phyloP scores from a whole-genome alignment of 2,888 invertebrate species.

The Tribolium freemani region DNA sequence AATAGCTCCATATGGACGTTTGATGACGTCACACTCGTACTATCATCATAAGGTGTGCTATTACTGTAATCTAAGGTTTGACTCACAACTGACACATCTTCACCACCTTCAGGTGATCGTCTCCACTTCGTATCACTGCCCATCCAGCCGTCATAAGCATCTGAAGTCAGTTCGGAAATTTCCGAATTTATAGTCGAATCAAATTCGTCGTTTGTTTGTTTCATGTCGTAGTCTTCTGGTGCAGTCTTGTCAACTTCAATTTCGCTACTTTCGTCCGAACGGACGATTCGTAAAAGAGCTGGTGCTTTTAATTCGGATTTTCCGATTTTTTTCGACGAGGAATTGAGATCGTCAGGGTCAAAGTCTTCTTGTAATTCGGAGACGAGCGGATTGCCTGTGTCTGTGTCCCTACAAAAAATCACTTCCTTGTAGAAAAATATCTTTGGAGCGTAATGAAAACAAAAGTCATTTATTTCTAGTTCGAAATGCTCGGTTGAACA shows the following conservation, averaged over 20 bases:
- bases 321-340: conserved; percentile 59
- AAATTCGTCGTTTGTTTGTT: conserved; percentile 67
- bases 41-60: conserved; percentile 70
- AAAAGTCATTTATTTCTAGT: not conserved
- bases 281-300: conserved; percentile 43
- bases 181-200: conserved; percentile 68
- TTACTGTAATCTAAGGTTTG: conserved; percentile 70
- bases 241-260: conserved; percentile 57
- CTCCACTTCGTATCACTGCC: conserved; percentile 77
- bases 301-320: conserved; percentile 57
- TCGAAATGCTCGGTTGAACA: too few species aligned
- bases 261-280: conserved; percentile 57
- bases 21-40: conserved; percentile 71
- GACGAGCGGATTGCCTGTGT: conserved; percentile 83
- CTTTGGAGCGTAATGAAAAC: not conserved
- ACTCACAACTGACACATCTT: conserved; percentile 67
- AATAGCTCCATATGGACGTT: conserved; percentile 71
- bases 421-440: not conserved
- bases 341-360: conserved; percentile 74
- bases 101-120: conserved; percentile 79
- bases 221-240: conserved; percentile 66
- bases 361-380: conserved; percentile 89
- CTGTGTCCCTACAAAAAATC: conserved; percentile 73
- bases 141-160: conserved; percentile 75
- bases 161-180: conserved; percentile 67